These are phyloP conservation scores for Kradibia gibbosae DNA, from an alignment of 1,140 invertebrate genomes.

Conservation along the genomic window DNA sequence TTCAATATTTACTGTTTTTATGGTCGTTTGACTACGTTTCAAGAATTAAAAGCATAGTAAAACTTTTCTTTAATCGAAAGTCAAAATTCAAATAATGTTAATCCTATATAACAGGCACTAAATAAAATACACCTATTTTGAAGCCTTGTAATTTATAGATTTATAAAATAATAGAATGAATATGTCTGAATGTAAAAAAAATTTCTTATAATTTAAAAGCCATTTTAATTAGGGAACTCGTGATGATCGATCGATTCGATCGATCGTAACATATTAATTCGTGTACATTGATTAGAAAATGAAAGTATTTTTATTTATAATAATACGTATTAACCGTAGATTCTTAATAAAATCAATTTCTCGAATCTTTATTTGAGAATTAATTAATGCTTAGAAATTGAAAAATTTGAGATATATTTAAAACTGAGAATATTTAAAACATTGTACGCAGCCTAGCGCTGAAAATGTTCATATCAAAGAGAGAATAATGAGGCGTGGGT, in stretches of 20 bases:
- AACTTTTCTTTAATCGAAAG: neutral
- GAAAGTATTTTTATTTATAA: conserved; percentile 10
- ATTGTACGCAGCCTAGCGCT: too few relatives aligned
- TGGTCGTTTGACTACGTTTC: too few relatives aligned
- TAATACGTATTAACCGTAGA: neutral
- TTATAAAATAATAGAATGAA: neutral
- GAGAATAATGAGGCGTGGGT: too few relatives aligned
- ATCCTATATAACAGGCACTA: neutral
- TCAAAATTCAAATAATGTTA: neutral
- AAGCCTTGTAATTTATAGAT: neutral
- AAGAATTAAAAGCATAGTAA: neutral
- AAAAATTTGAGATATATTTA: too few relatives aligned
- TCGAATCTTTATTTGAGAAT: neutral
- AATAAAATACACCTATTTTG: neutral
- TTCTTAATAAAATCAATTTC: neutral
- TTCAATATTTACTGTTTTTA: neutral
- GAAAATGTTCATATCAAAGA: too few relatives aligned
- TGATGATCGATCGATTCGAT: neutral
- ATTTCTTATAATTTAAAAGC: neutral
- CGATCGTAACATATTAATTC: too few relatives aligned
- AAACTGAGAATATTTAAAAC: too few relatives aligned
- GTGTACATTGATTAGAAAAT: too few relatives aligned
- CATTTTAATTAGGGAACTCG: neutral
- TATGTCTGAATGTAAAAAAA: neutral
- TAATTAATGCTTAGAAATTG: neutral